A percentile compares a stretch with the other conserved stretches of the same genome.
Evolutionary conservation across 2,888 invertebrate genomes (phyloP).

Genomic region (Sphecodes monilicornis): DNA sequence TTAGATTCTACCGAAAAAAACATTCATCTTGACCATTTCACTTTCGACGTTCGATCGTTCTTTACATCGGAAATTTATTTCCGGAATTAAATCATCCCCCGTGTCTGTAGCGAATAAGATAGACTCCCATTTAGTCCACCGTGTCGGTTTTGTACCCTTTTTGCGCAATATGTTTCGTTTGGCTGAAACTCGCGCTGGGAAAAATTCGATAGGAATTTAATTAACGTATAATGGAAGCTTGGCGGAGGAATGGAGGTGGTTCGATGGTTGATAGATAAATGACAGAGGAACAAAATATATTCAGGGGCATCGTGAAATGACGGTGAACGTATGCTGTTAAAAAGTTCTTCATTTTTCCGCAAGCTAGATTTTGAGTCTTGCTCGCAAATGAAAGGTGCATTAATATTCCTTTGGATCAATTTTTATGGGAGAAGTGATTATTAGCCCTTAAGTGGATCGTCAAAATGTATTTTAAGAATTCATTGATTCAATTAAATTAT

Average conservation of each 20-base stretch:
- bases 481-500: no score
- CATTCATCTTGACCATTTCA: slow-evolving; percentile 56
- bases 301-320: neutral
- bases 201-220: slow-evolving; percentile 17
- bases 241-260: neutral
- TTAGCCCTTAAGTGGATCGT: neutral
- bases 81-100: slow-evolving; percentile 41
- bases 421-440: neutral
- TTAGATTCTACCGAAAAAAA: no score
- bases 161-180: neutral
- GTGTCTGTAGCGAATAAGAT: slow-evolving; percentile 14
- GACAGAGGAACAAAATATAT: neutral
- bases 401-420: neutral
- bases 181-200: neutral
- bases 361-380: neutral
- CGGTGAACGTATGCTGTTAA: neutral
- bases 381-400: neutral
- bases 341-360: neutral
- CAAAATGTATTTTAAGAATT: no score
- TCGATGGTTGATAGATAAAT: neutral
- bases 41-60: slow-evolving; percentile 25
- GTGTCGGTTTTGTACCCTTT: neutral
- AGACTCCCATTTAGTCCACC: neutral
- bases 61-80: slow-evolving; percentile 52
- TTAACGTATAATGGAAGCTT: neutral